Conservation (phyloP, 2,113 vertebrate genomes). For the Miniopterus natalensis region DNA sequence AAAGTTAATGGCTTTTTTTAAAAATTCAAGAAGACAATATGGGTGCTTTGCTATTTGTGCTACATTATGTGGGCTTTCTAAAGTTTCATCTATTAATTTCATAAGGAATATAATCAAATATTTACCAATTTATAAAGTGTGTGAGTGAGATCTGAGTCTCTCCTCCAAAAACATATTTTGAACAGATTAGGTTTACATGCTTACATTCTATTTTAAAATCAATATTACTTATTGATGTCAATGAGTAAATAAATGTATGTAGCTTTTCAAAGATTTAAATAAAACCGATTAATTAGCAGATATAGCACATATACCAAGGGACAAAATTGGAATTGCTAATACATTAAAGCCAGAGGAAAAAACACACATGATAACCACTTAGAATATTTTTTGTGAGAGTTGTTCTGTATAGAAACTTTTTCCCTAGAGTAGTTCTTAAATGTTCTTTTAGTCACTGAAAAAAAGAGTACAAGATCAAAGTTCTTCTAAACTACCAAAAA, state of each 20-base stretch:
- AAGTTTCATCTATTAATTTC: constrained; percentile 1
- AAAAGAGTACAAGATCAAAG: constrained; percentile 65
- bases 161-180: neutral
- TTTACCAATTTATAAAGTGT: neutral
- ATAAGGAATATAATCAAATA: neutral
- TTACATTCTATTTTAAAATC: neutral
- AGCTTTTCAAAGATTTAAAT: neutral
- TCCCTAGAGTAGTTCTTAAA: neutral
- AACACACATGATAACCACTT: neutral
- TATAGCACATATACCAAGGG: neutral
- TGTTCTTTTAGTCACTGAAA: constrained; percentile 61
- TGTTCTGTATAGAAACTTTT: constrained; percentile 42
- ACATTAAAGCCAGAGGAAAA: constrained; percentile 19
- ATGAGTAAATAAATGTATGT: neutral
- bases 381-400: constrained; percentile 25
- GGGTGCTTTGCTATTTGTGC: neutral
- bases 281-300: neutral
- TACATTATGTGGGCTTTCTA: neutral
- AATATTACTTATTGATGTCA: neutral
- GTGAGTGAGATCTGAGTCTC: neutral
- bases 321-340: neutral
- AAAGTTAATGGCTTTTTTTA: neutral
- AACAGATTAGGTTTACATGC: neutral
- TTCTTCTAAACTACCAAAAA: constrained; percentile 67
- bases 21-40: neutral